Percentiles rank a stretch among this genome's conserved stretches.
Conservation (phyloP, 2,113 vertebrate genomes). For the Columba livia region DNA sequence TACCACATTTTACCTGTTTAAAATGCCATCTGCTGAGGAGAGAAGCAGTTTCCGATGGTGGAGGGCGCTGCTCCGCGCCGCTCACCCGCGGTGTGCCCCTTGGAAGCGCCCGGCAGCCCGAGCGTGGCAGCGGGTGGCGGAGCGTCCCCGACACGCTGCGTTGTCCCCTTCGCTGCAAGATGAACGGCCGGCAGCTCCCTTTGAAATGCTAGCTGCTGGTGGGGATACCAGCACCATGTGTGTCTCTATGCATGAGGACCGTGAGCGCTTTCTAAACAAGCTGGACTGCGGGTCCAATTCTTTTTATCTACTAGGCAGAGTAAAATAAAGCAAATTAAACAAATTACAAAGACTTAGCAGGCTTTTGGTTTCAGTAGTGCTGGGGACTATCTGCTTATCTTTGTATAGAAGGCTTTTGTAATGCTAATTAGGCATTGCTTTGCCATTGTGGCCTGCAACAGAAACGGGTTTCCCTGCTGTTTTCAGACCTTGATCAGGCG, state of each 20-base stretch:
- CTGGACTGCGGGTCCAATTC: not conserved
- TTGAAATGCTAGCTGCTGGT: accelerated
- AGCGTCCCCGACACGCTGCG: no score
- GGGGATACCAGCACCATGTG: accelerated
- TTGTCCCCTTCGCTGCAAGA: not conserved
- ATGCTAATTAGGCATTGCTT: not conserved
- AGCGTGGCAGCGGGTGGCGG: no score
- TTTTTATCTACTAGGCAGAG: not conserved
- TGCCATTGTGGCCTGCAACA: not conserved
- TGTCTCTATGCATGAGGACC: accelerated
- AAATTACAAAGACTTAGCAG: not conserved
- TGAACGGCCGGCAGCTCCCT: not conserved
- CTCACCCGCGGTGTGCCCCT: no score
- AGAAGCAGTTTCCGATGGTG: no score
- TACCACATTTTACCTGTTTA: no score
- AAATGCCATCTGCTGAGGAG: no score
- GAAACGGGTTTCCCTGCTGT: not conserved
- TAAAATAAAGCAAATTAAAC: not conserved
- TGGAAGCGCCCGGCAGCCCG: no score
- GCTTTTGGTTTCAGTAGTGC: not conserved
- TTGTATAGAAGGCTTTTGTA: not conserved
- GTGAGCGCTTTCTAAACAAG: not conserved
- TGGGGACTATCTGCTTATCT: not conserved
- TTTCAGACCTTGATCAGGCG: not conserved
- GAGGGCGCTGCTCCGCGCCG: no score